Base-by-base conservation (phyloP, 2,888 invertebrate genomes). In the Eristalis tenax region DNA sequence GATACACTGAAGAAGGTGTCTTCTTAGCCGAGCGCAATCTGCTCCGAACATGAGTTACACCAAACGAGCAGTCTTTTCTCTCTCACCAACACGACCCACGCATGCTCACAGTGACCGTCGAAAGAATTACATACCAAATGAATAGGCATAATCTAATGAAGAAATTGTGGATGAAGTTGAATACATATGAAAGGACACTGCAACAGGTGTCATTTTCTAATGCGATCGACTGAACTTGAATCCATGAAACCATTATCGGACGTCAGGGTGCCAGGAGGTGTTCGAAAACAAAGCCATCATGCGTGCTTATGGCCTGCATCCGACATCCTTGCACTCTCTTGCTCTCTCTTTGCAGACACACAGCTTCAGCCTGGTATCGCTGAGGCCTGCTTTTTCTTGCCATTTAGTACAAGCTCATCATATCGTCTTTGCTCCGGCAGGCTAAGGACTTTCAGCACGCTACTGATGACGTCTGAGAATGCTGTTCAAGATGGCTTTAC, bases 101-200 rank as follows among this genome's bases (percentile, higher is more conserved):
- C 3, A 11, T n/a, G n/a, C n/a, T n/a, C n/a, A n/a, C n/a, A n/a
- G 40, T 10, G 11, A 15, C 40, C 13, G 43, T 43, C 43, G n/a
- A 5, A n/a, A 18, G 18, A 50, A 50, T n/a, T 5, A 6, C 50
- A n/a, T 6, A 50, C 18, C n/a, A 4, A 50, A 0, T n/a, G 50
- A 50, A n/a, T 57, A 69, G 69, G 56, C 50, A 28, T 32, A 69
- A 57, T 70, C 59, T 70, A 70, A 70, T 70, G 35, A 38, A 26
- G 38, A 22, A 59, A 32, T n/a, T 18, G 18, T 22, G 69, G 32
- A 35, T 69, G n/a, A 50, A 18, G 50, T 50, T 18, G 50, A n/a
- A 18, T n/a, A 18, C 18, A n/a, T n/a, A n/a, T 13, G 38, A 22
- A 1, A 11, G 35, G 32, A 32, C 23, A 18, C 13, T 38, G 40